Evolutionary conservation across 2,113 vertebrate genomes (phyloP), one percentile per base, ranked within the genome.

Genomic region (Sinocyclocheilus maitianheensis): DNA sequence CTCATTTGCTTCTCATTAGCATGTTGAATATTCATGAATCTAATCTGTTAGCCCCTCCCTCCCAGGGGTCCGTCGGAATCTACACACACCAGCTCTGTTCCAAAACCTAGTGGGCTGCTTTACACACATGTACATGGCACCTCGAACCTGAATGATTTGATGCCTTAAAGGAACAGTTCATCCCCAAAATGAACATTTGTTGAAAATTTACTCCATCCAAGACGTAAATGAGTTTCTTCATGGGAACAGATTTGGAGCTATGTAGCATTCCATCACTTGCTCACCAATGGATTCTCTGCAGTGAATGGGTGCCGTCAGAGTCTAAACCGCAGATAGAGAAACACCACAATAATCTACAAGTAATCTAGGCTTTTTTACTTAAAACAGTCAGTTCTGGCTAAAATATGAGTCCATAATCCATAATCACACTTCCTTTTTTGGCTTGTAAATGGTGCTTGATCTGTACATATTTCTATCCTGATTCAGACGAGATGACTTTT

Each of bases 1-100:
- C 40, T 89, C 88, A 85, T 89, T 89, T 87, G 86, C 83, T 72
- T 89, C 79, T 87, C 83, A 87, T 89, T 89, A 87, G 83, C 79
- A 87, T 86, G 88, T 69, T 87, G 88, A 89, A 89, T 89, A 87
- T 87, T 77, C 84, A 87, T 85, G 86, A 89, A 37, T 81, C 83
- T 84, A 84, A 60, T 87, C 74, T 85, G 88, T 85, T 85, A 86
- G 88, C 84, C 79, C 75, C 79, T 83, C 78, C 86, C 85, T 71
- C 76, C 77, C 85, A 67, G 63, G 63, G 81, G 81, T 69, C 53
- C 72, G 53, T 12, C 16, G 34, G 46, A 46, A 86, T 81, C 55
- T 81, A 77, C 80, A 53, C 63, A 65, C 46, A 24, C 51, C 40
- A 53, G 34, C 60, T 85, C 58, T 77, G 67, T 22, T 78, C 71